Evolutionary conservation across 1,140 invertebrate species (phyloP).

Genomic region (Micrasema longulum): DNA sequence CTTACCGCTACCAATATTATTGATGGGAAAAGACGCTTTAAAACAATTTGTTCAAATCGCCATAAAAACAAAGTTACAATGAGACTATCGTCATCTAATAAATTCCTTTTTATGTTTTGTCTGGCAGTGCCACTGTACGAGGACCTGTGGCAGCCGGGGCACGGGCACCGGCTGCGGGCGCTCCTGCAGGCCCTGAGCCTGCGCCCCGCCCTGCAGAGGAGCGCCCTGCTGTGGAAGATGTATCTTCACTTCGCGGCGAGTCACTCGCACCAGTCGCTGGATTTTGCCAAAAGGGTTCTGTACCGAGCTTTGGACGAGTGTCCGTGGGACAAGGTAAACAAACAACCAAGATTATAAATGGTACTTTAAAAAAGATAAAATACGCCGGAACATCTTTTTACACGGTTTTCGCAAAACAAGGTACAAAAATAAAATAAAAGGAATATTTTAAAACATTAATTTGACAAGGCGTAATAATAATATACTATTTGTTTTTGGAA

Average conservation of each 20-base stretch:
- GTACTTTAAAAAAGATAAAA: no score
- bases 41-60: no score
- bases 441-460: no score
- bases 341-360: no score
- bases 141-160: constrained; percentile 49
- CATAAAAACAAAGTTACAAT: no score
- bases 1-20: no score
- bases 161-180: constrained; percentile 56
- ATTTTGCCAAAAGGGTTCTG: constrained; percentile 61
- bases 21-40: no score
- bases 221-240: constrained; percentile 60
- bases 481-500: no score
- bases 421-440: no score
- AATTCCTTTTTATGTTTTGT: constrained; percentile 6
- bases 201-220: constrained; percentile 50
- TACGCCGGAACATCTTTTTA: no score
- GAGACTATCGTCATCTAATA: neutral
- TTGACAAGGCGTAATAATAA: no score
- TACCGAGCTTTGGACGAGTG: constrained; percentile 72
- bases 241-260: constrained; percentile 55
- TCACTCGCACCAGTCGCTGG: constrained; percentile 54
- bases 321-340: constrained; percentile 77
- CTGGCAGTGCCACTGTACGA: constrained; percentile 32
- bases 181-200: constrained; percentile 56
- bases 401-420: no score